These are phyloP conservation scores for Argyrosomus japonicus DNA, from an alignment of 2,113 vertebrate genomes.

Conservation along the genomic window DNA sequence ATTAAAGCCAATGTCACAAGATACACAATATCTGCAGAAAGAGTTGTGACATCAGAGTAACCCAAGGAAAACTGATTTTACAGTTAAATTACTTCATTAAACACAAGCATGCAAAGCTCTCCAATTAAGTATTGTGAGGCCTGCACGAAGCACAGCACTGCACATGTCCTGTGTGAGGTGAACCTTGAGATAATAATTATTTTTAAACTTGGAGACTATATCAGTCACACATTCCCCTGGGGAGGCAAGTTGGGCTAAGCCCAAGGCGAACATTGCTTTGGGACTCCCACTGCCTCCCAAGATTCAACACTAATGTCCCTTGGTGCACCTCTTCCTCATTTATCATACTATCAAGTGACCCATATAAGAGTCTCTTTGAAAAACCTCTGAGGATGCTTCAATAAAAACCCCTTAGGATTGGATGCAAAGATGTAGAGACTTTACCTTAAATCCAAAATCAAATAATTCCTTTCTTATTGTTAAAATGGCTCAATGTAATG, in stretches of 20 bases:
- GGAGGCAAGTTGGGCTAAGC: conserved; percentile 53
- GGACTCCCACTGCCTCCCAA: conserved; percentile 51
- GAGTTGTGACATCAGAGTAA: not conserved
- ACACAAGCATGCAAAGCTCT: not conserved
- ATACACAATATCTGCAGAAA: not conserved
- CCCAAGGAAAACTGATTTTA: not conserved
- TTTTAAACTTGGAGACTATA: conserved; percentile 48
- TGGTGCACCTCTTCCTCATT: conserved; percentile 60
- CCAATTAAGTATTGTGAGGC: conserved; percentile 7
- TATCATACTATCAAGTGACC: conserved; percentile 72
- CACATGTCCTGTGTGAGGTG: not conserved
- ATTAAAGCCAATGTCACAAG: not conserved
- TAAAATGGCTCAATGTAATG: conserved; percentile 10
- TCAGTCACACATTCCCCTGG: conserved; percentile 37
- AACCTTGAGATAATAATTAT: conserved; percentile 51
- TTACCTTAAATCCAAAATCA: not conserved
- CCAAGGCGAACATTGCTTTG: conserved; percentile 49
- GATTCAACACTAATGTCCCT: conserved; percentile 58
- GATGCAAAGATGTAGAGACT: conserved; percentile 12
- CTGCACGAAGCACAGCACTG: not conserved
- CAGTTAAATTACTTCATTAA: not conserved
- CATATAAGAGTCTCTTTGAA: conserved; percentile 48
- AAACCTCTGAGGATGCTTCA: conserved; percentile 32
- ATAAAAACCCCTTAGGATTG: conserved; percentile 1
- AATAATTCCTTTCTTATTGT: conserved; percentile 8